These are phyloP conservation scores for Chelonus formosanus DNA, from an alignment of 2,888 invertebrate genomes.

Conservation along the genomic window DNA sequence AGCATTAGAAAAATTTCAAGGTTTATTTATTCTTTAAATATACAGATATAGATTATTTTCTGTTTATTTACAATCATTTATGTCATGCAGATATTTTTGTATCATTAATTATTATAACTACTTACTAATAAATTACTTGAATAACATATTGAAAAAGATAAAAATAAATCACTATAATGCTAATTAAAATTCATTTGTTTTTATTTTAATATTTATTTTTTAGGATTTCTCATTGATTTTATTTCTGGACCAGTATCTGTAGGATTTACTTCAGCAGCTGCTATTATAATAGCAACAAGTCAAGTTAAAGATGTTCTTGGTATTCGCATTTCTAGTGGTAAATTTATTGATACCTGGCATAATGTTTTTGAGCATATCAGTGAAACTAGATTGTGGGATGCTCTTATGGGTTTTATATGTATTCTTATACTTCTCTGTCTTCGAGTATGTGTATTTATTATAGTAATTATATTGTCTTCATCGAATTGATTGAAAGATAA, in stretches of 20 bases:
- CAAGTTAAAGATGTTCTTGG: constrained; percentile 82
- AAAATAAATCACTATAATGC: too few relatives aligned
- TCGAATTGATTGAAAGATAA: too few relatives aligned
- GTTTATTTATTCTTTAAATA: not conserved
- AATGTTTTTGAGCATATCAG: constrained; percentile 76
- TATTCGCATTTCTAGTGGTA: constrained; percentile 74
- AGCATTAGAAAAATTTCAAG: constrained; percentile 8
- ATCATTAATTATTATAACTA: too few relatives aligned
- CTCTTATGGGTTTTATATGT: constrained; percentile 74
- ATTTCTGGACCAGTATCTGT: constrained; percentile 85
- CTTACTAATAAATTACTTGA: too few relatives aligned
- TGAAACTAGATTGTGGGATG: constrained; percentile 77
- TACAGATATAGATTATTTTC: too few relatives aligned
- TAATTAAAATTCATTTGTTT: too few relatives aligned
- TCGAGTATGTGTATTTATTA: constrained; percentile 68
- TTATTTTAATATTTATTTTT: not conserved
- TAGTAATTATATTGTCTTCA: too few relatives aligned
- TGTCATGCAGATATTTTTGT: too few relatives aligned
- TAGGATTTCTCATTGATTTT: constrained; percentile 84
- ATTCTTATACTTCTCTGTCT: constrained; percentile 75
- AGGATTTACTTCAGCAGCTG: constrained; percentile 84
- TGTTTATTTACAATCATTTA: too few relatives aligned
- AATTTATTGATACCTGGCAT: constrained; percentile 77
- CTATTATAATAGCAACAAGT: constrained; percentile 82
- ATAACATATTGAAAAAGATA: too few relatives aligned